A percentile compares a stretch with the other conserved stretches of the same genome.
These are phyloP conservation scores for Drosophila paramelanica DNA, from an alignment of 2,888 invertebrate genomes.

Conservation along the genomic window DNA sequence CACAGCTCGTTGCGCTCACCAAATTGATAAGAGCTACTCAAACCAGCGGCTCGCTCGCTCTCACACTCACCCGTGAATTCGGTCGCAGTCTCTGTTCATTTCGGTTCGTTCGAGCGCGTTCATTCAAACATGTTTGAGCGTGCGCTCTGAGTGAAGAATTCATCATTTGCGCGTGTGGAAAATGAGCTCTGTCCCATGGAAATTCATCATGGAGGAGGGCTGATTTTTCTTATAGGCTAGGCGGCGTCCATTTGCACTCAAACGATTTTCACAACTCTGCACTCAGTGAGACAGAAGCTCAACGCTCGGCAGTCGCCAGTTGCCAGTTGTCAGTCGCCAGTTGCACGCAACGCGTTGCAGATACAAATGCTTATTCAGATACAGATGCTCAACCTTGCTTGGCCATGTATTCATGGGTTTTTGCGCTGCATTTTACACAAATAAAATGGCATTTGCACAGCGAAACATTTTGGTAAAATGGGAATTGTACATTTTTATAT, in stretches of 20 bases:
- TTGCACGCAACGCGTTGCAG: conserved; percentile 53
- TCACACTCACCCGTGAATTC: conserved; percentile 19
- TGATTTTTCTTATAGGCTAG: conserved; percentile 82
- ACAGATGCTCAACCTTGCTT: conserved; percentile 4
- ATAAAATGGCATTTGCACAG: not conserved
- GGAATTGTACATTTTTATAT: not conserved
- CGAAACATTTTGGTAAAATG: not conserved
- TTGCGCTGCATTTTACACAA: conserved; percentile 22
- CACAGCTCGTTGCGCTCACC: conserved; percentile 28
- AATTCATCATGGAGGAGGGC: conserved; percentile 83
- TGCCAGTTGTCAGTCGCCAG: conserved; percentile 47
- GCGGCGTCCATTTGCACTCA: conserved; percentile 57
- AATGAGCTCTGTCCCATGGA: conserved; percentile 67
- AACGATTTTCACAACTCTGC: conserved; percentile 48
- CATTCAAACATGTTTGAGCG: conserved; percentile 67
- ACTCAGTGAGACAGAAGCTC: conserved; percentile 34
- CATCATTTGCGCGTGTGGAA: conserved; percentile 64
- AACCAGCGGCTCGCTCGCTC: conserved; percentile 36
- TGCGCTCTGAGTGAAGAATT: conserved; percentile 44
- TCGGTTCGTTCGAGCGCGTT: conserved; percentile 37
- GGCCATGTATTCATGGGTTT: conserved; percentile 9
- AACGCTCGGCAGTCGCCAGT: conserved; percentile 34
- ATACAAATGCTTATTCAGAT: conserved; percentile 24
- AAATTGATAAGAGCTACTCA: conserved; percentile 63
- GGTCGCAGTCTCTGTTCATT: conserved; percentile 40